Evolutionary conservation across 2,113 vertebrate species (phyloP).

Genomic region (Neogale vison): DNA sequence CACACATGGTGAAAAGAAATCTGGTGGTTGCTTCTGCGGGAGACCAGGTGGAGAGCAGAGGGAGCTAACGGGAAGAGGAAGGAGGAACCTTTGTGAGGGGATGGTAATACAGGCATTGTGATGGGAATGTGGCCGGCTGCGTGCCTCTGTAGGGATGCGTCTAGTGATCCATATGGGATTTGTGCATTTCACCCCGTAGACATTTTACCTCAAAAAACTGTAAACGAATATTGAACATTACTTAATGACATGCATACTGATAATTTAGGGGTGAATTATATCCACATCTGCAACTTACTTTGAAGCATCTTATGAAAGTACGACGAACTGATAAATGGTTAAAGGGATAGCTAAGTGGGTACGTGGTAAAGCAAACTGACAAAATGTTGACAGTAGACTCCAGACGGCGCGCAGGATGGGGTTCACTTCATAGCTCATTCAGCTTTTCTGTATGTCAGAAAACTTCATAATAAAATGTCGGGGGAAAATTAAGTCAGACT

Average conservation of each 20-base stretch:
- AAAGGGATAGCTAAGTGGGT: not conserved
- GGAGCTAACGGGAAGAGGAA: not conserved
- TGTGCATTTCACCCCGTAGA: not conserved
- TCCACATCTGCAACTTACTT: not conserved
- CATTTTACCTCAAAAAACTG: not conserved
- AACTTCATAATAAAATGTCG: conserved; percentile 2
- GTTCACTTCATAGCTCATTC: not conserved
- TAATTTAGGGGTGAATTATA: not conserved
- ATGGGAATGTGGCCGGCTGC: not conserved
- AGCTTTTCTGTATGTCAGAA: not conserved
- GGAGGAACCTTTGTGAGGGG: not conserved
- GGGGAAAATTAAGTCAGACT: not conserved
- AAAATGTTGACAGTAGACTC: not conserved
- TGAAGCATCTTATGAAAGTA: not conserved
- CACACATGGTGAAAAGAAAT: not conserved
- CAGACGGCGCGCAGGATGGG: not conserved
- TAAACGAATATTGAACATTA: not conserved
- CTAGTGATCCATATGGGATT: not conserved
- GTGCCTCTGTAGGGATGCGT: not conserved
- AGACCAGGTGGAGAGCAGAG: not conserved
- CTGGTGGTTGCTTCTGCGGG: not conserved
- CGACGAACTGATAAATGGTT: not conserved
- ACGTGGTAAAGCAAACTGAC: not conserved
- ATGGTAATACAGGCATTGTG: not conserved
- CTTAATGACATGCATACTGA: not conserved